Base-by-base conservation (phyloP, 2,888 invertebrate species). In the Tubulanus polymorphus region DNA sequence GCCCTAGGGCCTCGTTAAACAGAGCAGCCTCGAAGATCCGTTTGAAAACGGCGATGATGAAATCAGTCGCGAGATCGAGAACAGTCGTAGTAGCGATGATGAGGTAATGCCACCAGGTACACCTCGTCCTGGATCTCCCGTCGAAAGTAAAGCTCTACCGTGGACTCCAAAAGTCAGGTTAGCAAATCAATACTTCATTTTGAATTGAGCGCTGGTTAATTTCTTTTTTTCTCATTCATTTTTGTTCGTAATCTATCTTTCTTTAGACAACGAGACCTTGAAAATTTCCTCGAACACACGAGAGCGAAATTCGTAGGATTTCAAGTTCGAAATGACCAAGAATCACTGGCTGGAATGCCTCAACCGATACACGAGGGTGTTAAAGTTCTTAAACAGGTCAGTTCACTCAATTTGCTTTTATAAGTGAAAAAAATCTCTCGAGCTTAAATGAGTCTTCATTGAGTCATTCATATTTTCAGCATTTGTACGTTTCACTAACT, bases 331-430 rank as follows among this genome's bases (percentile, higher is more conserved):
- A 95, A 97, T 60, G 78, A 78, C 65, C 76, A 84, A 88, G 55
- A 87, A 87, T 94, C 94, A 52, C 83, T 95, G 63, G 94, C 95
- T 54, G 99, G 97, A 1, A 82, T 99, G 55, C 99, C 99, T 0
- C 89, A 91, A 70, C 96, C 97, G 0, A 96, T 99, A 70, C 93
- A 93, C 74, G 95, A 97, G 81, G 94, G 96, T 29, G 89, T 97
- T 30, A 88, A 88, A 71, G 92, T 93, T 55, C 82, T 96, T 37
- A 90, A 89, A 79, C 84, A 85, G 78, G 86, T 86, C 72, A 59
- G 53, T 56, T 25, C 29, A n/a, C 12, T 45, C 23, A 2, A 48
- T 52, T 27, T n/a, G 15, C 1, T 10, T 18, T 15, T 29, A 30
- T 28, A 10, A 48, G 6, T 26, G 2, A 37, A 18, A 27, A n/a